A percentile compares a stretch with the other conserved stretches of the same genome.
These are phyloP conservation scores for Ariolimax columbianus DNA, from an alignment of 2,888 invertebrate species.

Conservation along the genomic window DNA sequence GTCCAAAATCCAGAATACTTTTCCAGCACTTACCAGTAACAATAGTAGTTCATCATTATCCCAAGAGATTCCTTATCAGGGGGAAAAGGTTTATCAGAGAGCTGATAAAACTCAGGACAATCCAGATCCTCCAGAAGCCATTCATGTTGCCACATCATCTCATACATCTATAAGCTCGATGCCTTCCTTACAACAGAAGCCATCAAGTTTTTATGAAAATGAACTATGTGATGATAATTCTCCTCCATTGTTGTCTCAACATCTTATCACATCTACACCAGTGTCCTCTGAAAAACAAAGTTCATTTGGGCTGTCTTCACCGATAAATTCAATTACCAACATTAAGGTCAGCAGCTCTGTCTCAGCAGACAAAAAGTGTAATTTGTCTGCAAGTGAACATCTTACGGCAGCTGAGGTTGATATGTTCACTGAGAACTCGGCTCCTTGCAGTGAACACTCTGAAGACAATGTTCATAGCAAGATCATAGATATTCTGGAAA, in stretches of 20 bases:
- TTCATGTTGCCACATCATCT: background rate
- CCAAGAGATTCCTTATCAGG: constrained; percentile 15
- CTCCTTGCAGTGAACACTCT: background rate
- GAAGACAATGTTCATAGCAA: background rate
- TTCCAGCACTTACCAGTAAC: background rate
- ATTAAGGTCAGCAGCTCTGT: background rate
- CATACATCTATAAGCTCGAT: background rate
- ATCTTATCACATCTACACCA: background rate
- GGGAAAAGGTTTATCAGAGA: background rate
- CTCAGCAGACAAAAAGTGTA: background rate
- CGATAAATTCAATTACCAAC: background rate
- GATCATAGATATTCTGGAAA: background rate
- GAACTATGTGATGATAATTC: background rate
- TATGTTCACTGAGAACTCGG: constrained; percentile 2
- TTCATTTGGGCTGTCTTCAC: background rate
- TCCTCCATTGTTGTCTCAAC: constrained; percentile 14
- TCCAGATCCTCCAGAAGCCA: background rate
- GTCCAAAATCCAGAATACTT: background rate
- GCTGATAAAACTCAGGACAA: background rate
- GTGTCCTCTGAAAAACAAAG: background rate
- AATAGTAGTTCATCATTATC: background rate
- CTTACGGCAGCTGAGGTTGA: background rate
- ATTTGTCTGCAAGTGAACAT: background rate
- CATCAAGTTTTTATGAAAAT: constrained; percentile 10
- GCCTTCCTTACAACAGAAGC: constrained; percentile 10